Evolutionary conservation across 2,888 invertebrate species (phyloP).

Genomic region (Drosophila nr. perissopoda): DNA sequence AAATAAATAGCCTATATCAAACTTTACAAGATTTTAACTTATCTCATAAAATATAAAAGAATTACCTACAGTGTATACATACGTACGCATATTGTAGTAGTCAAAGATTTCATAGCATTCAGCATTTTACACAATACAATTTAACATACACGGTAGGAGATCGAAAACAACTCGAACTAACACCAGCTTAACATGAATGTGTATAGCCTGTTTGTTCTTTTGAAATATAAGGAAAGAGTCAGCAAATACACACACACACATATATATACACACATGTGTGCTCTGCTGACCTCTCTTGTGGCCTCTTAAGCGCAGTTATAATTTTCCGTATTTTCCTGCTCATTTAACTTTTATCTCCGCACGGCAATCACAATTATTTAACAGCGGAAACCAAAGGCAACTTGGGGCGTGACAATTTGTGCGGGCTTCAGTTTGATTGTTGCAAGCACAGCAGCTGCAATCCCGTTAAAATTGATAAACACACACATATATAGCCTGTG

Average conservation of each 20-base stretch:
- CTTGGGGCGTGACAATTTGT: conserved; percentile 44
- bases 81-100: not conserved
- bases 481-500: not conserved
- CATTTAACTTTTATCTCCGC: conserved; percentile 81
- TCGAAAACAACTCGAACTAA: not conserved
- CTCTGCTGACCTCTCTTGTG: conserved; percentile 24
- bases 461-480: conserved; percentile 44
- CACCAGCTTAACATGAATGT: not conserved
- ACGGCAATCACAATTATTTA: conserved; percentile 82
- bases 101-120: not conserved
- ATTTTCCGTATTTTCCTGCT: conserved; percentile 81
- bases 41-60: no score
- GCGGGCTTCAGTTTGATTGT: conserved; percentile 39
- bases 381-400: conserved; percentile 68
- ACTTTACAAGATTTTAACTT: no score
- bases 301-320: conserved; percentile 52
- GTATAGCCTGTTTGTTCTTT: not conserved
- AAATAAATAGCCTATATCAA: not conserved
- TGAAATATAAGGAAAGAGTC: not conserved
- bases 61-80: no score
- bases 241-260: conserved; percentile 4
- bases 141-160: not conserved
- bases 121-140: not conserved
- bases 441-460: conserved; percentile 37
- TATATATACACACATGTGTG: not conserved